A percentile compares a stretch with the other conserved stretches of the same genome.
These are phyloP conservation scores for Spisula subtruncata DNA, from an alignment of 2,888 invertebrate species.

Conservation along the genomic window DNA sequence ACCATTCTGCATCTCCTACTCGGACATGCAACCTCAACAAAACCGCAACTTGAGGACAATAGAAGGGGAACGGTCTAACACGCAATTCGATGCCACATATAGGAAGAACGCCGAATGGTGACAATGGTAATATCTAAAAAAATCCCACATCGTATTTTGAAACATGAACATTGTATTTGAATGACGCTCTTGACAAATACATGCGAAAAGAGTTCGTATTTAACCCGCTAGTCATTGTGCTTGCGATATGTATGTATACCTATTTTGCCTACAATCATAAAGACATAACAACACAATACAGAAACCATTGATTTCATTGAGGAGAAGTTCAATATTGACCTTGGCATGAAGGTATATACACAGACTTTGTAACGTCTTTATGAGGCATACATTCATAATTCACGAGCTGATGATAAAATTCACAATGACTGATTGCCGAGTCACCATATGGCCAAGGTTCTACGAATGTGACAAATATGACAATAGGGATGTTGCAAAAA, in stretches of 20 bases:
- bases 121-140: too few species aligned
- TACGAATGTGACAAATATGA: too few species aligned
- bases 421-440: not conserved
- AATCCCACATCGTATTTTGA: too few species aligned
- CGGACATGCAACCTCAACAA: too few species aligned
- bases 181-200: conserved; percentile 1
- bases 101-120: too few species aligned
- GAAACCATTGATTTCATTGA: not conserved
- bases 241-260: not conserved
- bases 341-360: not conserved
- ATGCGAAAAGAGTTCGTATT: not conserved
- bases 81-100: too few species aligned
- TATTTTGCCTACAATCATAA: not conserved
- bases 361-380: not conserved
- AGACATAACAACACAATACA: not conserved
- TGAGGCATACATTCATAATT: too few species aligned
- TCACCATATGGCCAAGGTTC: not conserved
- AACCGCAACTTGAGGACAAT: too few species aligned
- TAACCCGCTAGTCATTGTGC: not conserved
- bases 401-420: too few species aligned
- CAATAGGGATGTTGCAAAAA: too few species aligned
- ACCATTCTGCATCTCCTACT: too few species aligned
- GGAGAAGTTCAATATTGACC: not conserved
- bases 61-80: too few species aligned
- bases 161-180: not conserved